A percentile compares a stretch with the other conserved stretches of the same genome.
phyloP scores from a whole-genome alignment of 1,140 invertebrate species.

The Choristoneura fumiferana region DNA sequence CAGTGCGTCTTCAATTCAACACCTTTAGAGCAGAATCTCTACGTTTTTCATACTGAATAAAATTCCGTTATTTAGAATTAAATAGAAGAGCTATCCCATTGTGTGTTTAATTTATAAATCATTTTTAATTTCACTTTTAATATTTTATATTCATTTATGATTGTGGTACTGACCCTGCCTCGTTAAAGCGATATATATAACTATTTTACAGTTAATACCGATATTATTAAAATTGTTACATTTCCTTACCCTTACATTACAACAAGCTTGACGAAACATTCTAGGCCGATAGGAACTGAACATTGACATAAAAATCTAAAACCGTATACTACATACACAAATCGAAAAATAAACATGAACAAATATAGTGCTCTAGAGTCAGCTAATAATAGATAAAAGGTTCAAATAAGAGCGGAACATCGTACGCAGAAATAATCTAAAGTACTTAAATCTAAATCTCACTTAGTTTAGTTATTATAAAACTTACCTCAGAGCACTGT shows the following conservation, averaged over 20 bases:
- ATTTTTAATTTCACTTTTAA: slow-evolving; percentile 33
- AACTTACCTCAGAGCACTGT: slow-evolving; percentile 55
- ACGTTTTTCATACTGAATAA: neutral
- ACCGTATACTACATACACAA: slow-evolving; percentile 34
- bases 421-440: slow-evolving; percentile 37
- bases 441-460: slow-evolving; percentile 47
- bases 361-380: slow-evolving; percentile 41
- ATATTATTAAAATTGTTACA: slow-evolving; percentile 50
- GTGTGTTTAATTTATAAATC: slow-evolving; percentile 39
- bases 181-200: slow-evolving; percentile 73
- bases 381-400: slow-evolving; percentile 36
- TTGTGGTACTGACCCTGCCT: slow-evolving; percentile 72
- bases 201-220: slow-evolving; percentile 56
- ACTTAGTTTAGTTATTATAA: slow-evolving; percentile 57
- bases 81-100: slow-evolving; percentile 57
- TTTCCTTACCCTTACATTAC: slow-evolving; percentile 48
- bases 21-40: neutral
- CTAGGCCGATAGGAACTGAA: slow-evolving; percentile 74
- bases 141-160: slow-evolving; percentile 54
- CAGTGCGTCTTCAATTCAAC: neutral
- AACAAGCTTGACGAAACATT: slow-evolving; percentile 62
- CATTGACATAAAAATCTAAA: slow-evolving; percentile 41
- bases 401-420: slow-evolving; percentile 36
- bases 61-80: slow-evolving; percentile 4
- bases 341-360: slow-evolving; percentile 29